phyloP scores from a whole-genome alignment of 2,113 vertebrate species.

The Solea solea region DNA sequence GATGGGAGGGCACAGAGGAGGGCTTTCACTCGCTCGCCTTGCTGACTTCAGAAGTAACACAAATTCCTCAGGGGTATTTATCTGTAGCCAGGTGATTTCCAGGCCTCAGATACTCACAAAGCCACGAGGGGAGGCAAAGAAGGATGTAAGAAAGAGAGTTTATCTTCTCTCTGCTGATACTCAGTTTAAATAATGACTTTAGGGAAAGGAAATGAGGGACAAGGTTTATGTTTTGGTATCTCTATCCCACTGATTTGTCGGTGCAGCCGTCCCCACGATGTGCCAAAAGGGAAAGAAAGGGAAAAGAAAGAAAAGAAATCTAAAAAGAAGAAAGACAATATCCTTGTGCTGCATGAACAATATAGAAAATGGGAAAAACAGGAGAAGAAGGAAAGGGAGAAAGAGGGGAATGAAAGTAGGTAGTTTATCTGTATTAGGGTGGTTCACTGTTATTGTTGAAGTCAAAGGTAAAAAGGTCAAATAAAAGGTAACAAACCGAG shows the following conservation, averaged over 20 bases:
- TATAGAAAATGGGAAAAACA: not conserved
- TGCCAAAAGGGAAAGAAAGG: not conserved
- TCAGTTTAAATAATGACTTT: conserved; percentile 3
- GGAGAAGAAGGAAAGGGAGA: too few species aligned
- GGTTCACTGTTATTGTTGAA: too few species aligned
- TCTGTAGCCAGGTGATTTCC: conserved; percentile 79
- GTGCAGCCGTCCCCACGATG: not conserved
- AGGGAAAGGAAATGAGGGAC: not conserved
- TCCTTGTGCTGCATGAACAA: not conserved
- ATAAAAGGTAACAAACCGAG: too few species aligned
- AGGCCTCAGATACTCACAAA: conserved; percentile 41
- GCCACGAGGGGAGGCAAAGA: not conserved
- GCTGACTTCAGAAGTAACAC: conserved; percentile 70
- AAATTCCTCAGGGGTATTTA: conserved; percentile 76
- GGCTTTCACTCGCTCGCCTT: conserved; percentile 68
- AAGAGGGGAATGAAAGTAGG: too few species aligned
- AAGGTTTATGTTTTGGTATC: not conserved
- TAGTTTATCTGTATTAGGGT: too few species aligned
- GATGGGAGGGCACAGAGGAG: conserved; percentile 59
- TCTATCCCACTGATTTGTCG: not conserved
- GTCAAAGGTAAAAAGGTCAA: too few species aligned
- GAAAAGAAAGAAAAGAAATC: not conserved
- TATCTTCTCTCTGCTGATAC: conserved; percentile 2
- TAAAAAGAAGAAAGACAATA: not conserved
- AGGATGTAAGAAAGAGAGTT: not conserved